Percentiles rank a stretch among this genome's conserved stretches.
phyloP scores from a whole-genome alignment of 2,797 vertebrate genomes.

The Sebastes oblongus region DNA sequence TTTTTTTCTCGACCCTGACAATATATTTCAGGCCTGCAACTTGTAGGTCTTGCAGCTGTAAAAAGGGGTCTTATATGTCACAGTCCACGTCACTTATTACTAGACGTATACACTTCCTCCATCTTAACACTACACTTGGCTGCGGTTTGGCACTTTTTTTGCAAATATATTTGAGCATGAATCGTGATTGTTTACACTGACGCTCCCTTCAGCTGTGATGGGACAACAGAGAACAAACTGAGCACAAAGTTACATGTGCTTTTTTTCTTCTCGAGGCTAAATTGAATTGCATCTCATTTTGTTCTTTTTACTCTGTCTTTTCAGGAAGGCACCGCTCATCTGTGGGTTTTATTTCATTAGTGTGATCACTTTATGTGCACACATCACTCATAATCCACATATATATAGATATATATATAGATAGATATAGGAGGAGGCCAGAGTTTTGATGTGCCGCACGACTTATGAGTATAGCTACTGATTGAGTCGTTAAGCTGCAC shows the following conservation, averaged over 20 bases:
- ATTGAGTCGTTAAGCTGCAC: background rate
- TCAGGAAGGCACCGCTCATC: background rate
- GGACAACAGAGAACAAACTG: constrained; percentile 7
- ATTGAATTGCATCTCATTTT: background rate
- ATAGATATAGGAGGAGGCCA: background rate
- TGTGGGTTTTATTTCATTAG: constrained; percentile 41
- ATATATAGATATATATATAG: background rate
- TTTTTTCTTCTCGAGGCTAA: constrained; percentile 31
- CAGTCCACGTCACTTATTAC: background rate
- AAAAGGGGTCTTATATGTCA: background rate
- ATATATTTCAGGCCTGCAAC: background rate
- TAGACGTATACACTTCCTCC: background rate
- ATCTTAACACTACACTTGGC: background rate
- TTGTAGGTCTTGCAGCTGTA: background rate
- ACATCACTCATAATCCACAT: constrained; percentile 5
- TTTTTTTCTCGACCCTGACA: background rate
- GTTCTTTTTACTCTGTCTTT: constrained; percentile 40
- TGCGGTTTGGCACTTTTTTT: background rate
- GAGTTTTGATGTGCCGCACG: constrained; percentile 12
- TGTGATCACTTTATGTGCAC: constrained; percentile 9
- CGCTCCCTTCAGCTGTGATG: background rate
- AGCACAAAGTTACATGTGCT: background rate
- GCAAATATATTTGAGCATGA: background rate
- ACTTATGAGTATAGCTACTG: background rate
- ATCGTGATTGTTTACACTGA: background rate